phyloP scores from a whole-genome alignment of 1,140 invertebrate species.

The Anthonomus grandis region DNA sequence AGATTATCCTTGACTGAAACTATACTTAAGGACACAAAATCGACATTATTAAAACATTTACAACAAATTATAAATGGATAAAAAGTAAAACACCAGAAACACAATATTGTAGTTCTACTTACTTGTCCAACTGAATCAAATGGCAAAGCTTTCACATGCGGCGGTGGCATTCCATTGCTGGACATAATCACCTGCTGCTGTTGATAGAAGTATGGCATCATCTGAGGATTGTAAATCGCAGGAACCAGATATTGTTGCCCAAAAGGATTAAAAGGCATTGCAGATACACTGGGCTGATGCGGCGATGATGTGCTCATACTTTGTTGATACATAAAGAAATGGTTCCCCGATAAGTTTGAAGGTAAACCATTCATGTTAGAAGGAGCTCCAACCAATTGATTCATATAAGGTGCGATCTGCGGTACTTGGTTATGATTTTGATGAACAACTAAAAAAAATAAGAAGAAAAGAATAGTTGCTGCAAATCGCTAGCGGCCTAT shows the following conservation, averaged over 20 bases:
- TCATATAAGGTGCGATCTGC: slow-evolving; percentile 10
- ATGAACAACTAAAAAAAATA: slow-evolving; percentile 8
- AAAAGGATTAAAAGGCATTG: slow-evolving; percentile 45
- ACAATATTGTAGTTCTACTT: no score
- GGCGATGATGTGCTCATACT: slow-evolving; percentile 56
- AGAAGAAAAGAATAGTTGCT: no score
- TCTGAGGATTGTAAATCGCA: slow-evolving; percentile 54
- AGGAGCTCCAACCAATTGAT: slow-evolving; percentile 17
- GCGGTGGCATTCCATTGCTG: slow-evolving; percentile 34
- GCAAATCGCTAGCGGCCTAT: no score
- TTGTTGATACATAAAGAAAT: slow-evolving; percentile 58
- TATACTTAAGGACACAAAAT: no score
- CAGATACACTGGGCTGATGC: slow-evolving; percentile 35
- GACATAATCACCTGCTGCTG: slow-evolving; percentile 58
- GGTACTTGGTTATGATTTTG: slow-evolving; percentile 23
- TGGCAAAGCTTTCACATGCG: slow-evolving; percentile 31
- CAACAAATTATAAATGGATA: no score
- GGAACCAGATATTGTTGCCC: slow-evolving; percentile 57
- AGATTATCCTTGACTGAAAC: no score
- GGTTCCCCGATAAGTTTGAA: no score
- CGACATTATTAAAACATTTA: no score
- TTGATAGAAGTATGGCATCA: slow-evolving; percentile 57
- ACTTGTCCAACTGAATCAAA: slow-evolving; percentile 34
- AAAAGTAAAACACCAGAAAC: no score
- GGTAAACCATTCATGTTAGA: slow-evolving; percentile 25